Evolutionary conservation across 2,113 vertebrate genomes (phyloP).

Genomic region (Campylorhamphus procurvoides): DNA sequence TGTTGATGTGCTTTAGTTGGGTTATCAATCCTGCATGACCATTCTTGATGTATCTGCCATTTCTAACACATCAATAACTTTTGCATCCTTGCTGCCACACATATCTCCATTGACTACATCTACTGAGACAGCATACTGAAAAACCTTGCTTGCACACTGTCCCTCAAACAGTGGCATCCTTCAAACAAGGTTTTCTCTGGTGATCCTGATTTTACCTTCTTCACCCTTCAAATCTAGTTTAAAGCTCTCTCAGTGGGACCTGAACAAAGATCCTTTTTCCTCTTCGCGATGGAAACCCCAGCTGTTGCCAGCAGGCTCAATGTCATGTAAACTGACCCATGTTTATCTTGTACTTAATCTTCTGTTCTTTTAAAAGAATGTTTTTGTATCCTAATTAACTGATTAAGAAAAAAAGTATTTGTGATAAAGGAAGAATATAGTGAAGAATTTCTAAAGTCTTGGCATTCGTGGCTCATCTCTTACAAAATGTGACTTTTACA

Average conservation of each 20-base stretch:
- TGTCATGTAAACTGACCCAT: neutral
- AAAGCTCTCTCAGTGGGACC: neutral
- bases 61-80: neutral
- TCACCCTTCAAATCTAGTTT: neutral
- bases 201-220: neutral
- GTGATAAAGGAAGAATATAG: neutral
- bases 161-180: neutral
- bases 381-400: neutral
- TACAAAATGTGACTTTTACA: neutral
- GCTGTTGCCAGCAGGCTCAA: neutral
- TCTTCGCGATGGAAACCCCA: neutral
- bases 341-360: neutral
- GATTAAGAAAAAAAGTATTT: neutral
- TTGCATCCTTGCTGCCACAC: neutral
- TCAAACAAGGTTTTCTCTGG: neutral
- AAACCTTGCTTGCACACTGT: neutral
- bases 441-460: neutral
- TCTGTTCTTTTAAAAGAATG: neutral
- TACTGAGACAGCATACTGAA: neutral
- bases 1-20: neutral
- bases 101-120: neutral
- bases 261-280: neutral
- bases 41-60: neutral
- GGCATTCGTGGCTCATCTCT: neutral
- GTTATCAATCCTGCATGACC: neutral